Evolutionary conservation across 1,140 invertebrate genomes (phyloP).

Genomic region (Palaemon carinicauda): DNA sequence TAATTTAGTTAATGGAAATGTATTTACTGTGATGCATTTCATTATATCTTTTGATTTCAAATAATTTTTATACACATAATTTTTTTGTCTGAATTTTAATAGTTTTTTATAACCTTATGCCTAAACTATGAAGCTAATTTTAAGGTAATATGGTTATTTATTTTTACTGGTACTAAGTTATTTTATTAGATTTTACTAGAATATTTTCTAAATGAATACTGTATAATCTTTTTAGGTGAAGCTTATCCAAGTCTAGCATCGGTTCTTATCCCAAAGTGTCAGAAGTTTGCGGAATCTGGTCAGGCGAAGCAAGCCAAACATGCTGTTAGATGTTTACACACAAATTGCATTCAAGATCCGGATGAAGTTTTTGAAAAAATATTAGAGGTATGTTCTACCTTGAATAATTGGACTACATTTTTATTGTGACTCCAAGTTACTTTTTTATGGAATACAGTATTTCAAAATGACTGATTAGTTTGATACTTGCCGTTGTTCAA

Average conservation of each 20-base stretch:
- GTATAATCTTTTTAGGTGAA: constrained; percentile 65
- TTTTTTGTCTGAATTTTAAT: no score
- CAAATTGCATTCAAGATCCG: constrained; percentile 77
- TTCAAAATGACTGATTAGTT: no score
- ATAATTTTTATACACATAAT: no score
- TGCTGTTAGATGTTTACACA: constrained; percentile 89
- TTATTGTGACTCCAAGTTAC: not conserved
- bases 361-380: constrained; percentile 86
- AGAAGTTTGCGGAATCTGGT: constrained; percentile 84
- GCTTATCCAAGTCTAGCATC: constrained; percentile 76
- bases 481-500: no score
- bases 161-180: not conserved
- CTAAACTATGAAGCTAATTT: no score
- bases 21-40: not conserved
- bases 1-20: no score
- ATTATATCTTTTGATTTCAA: not conserved
- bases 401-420: not conserved
- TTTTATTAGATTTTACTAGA: not conserved
- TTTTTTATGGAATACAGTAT: not conserved
- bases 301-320: constrained; percentile 96
- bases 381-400: constrained; percentile 72
- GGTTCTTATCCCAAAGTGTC: constrained; percentile 82
- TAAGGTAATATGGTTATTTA: not conserved
- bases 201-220: not conserved
- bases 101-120: no score